Evolutionary conservation across 2,888 invertebrate species (phyloP).

Genomic region (Allygus modestus): DNA sequence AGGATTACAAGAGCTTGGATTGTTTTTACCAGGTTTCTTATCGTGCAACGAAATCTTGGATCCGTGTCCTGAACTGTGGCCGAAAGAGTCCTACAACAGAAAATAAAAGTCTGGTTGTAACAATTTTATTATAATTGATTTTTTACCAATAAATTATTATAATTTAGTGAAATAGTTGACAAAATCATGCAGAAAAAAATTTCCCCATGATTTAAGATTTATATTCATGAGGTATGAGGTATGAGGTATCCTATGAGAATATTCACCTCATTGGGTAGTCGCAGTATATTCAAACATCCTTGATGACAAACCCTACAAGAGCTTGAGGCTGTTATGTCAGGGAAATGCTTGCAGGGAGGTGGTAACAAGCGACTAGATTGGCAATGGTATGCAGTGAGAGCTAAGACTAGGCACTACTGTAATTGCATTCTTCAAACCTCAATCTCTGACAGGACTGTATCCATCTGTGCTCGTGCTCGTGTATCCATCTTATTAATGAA

Average conservation of each 20-base stretch:
- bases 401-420: neutral
- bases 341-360: no score
- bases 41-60: constrained; percentile 74
- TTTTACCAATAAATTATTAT: neutral
- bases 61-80: constrained; percentile 75
- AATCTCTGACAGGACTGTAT: neutral
- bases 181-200: neutral
- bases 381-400: constrained; percentile 20
- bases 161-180: no score
- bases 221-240: no score
- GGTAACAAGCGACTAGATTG: neutral
- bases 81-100: constrained; percentile 74
- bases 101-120: neutral
- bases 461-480: no score
- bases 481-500: no score
- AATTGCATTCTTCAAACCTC: neutral
- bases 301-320: no score
- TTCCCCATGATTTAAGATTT: no score
- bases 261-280: no score
- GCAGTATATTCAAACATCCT: no score
- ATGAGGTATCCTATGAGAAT: no score
- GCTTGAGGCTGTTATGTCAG: no score
- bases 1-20: no score
- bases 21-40: constrained; percentile 69
- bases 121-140: neutral